Percentiles rank a stretch among this genome's conserved stretches.
These are phyloP conservation scores for Apotomis betuletana DNA, from an alignment of 2,888 invertebrate species.

Conservation along the genomic window DNA sequence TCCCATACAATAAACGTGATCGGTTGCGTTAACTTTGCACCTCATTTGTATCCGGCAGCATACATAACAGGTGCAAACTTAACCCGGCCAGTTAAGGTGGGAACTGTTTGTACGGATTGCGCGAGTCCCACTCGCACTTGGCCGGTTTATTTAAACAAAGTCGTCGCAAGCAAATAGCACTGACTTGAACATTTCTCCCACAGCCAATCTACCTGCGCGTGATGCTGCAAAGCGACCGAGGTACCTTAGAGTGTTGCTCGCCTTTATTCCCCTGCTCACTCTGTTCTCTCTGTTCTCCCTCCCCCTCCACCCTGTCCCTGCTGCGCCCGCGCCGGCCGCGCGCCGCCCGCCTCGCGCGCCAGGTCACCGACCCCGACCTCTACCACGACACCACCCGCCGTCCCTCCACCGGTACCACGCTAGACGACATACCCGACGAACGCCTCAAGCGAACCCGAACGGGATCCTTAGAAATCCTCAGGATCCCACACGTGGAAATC, in stretches of 20 bases:
- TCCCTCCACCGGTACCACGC: slow-evolving; percentile 41
- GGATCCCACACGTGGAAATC: slow-evolving; percentile 78
- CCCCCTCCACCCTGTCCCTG: slow-evolving; percentile 51
- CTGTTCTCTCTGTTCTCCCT: slow-evolving; percentile 54
- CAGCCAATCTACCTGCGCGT: slow-evolving; percentile 92
- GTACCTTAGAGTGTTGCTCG: slow-evolving; percentile 88
- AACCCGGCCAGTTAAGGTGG: no score
- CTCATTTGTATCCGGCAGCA: no score
- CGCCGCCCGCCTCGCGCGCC: slow-evolving; percentile 58
- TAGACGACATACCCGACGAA: slow-evolving; percentile 50
- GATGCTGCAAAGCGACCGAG: slow-evolving; percentile 88
- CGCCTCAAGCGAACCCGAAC: slow-evolving; percentile 61
- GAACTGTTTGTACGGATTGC: no score
- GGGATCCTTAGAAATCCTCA: slow-evolving; percentile 63
- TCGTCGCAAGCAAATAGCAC: neutral
- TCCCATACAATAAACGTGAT: no score
- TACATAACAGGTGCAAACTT: no score
- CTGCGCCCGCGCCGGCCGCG: slow-evolving; percentile 45
- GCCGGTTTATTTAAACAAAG: no score
- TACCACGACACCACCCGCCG: slow-evolving; percentile 41
- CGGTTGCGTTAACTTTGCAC: no score
- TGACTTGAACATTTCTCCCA: slow-evolving; percentile 45
- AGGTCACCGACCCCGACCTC: slow-evolving; percentile 64
- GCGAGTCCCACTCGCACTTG: no score
- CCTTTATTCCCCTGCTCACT: slow-evolving; percentile 67